Conservation (phyloP, 1,140 invertebrate genomes). For the Drosophila mauritiana region DNA sequence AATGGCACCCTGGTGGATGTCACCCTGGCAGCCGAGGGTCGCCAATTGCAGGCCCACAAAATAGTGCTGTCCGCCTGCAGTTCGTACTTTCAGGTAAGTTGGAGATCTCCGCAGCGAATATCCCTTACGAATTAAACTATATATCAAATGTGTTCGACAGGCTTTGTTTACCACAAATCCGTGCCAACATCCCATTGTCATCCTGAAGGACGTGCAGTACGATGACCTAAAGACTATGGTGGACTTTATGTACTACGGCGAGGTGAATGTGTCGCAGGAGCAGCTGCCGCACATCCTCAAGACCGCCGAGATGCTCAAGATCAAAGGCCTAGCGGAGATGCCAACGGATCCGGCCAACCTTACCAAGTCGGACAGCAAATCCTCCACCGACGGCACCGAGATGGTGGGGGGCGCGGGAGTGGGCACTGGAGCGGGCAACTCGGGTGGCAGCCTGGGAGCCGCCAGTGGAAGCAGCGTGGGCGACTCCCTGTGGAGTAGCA, state of each 20-base stretch:
- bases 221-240: slow-evolving; percentile 94
- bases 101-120: too few species aligned
- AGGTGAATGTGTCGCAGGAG: slow-evolving; percentile 95
- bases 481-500: slow-evolving; percentile 83
- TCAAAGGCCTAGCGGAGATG: slow-evolving; percentile 94
- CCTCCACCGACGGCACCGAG: slow-evolving; percentile 81
- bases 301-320: slow-evolving; percentile 94
- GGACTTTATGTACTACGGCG: slow-evolving; percentile 96
- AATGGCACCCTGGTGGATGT: slow-evolving; percentile 94
- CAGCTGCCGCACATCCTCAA: slow-evolving; percentile 93
- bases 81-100: slow-evolving; percentile 92
- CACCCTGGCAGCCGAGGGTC: slow-evolving; percentile 93
- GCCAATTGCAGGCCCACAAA: slow-evolving; percentile 93
- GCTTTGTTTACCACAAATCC: slow-evolving; percentile 93
- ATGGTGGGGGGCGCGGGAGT: slow-evolving; percentile 60
- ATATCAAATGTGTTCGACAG: slow-evolving; percentile 85
- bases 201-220: slow-evolving; percentile 94
- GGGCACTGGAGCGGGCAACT: slow-evolving; percentile 47
- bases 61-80: slow-evolving; percentile 94
- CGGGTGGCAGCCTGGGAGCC: slow-evolving; percentile 61
- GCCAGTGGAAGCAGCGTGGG: slow-evolving; percentile 72
- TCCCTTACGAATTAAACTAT: too few species aligned
- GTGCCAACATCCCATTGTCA: slow-evolving; percentile 95
- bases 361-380: slow-evolving; percentile 88
- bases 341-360: slow-evolving; percentile 89